Base-by-base conservation (phyloP, 1,140 invertebrate species). In the Hetaerina americana region DNA sequence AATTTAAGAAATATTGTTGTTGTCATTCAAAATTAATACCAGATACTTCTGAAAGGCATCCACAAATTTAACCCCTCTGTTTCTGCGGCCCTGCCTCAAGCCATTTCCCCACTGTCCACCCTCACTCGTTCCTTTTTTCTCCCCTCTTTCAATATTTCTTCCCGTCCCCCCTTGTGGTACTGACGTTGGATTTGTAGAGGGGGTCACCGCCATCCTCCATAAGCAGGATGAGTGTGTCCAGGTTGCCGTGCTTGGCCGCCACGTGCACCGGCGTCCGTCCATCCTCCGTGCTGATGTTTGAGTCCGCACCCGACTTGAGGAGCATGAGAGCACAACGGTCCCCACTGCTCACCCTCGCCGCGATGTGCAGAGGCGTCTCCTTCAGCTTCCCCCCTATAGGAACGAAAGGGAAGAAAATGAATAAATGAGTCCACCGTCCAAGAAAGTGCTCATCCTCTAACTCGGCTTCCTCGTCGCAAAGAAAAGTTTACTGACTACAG, bases 301-400 rank as follows among this genome's bases (percentile, higher is more conserved):
- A 92, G 74, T 95, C 92, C 10, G 97, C 97, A 5, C 97, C 97
- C 15, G 94, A 97, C 82, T 99, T 99, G 3, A 99, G 81, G 73
- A 99, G 81, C 95, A 99, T 98, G 73, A 98, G 86, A 10, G 95
- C 96, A 83, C 96, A 99, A 80, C 94, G 90, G 78, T 98, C 95
- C 68, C 96, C 96, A 77, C 96, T 95, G 71, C 89, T 89, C 40
- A 96, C 93, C 72, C 95, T 85, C 0, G 96, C 92, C 15, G 96
- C 95, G 73, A 99, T 96, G 79, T 99, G 96, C 31, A 99, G 84
- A 1, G 97, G 94, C 0, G 96, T 98, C 82, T 98, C 95, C 25
- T 90, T 86, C 72, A 91, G 83, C 76, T 90, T 89, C 0, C 93
- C 93, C 71, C 93, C 85, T 87, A 18, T n/a, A 69, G n/a, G n/a